Conservation (phyloP, 2,797 vertebrate species). For the Falco berigora region DNA sequence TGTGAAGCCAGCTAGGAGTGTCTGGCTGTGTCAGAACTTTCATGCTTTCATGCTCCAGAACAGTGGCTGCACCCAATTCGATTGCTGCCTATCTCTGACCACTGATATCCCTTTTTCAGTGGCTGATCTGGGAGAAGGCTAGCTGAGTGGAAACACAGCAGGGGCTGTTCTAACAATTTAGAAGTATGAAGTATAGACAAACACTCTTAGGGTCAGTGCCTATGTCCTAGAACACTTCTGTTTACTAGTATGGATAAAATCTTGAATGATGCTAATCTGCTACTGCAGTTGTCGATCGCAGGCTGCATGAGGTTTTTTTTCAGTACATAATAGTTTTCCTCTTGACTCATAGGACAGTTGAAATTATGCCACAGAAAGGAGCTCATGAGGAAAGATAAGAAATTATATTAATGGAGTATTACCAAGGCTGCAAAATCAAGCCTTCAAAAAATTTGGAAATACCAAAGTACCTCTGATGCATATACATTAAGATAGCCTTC, state of each 20-base stretch:
- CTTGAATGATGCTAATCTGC: background rate
- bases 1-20: background rate
- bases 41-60: background rate
- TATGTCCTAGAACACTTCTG: background rate
- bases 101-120: background rate
- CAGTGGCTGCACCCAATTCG: background rate
- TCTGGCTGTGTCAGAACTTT: background rate
- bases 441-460: background rate
- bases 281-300: background rate
- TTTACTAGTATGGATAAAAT: background rate
- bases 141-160: background rate
- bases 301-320: background rate
- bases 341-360: background rate
- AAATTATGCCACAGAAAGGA: background rate
- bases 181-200: background rate
- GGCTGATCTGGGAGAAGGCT: background rate
- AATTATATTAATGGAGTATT: background rate
- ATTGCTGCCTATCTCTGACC: background rate
- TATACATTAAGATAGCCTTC: background rate
- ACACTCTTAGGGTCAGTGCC: background rate
- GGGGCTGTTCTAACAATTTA: background rate
- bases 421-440: background rate
- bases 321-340: background rate
- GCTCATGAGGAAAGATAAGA: background rate
- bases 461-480: background rate